Percentiles rank a stretch among this genome's conserved stretches.
Evolutionary conservation across 1,140 invertebrate genomes (phyloP).

Genomic region (Leptinotarsa undecemlineata): DNA sequence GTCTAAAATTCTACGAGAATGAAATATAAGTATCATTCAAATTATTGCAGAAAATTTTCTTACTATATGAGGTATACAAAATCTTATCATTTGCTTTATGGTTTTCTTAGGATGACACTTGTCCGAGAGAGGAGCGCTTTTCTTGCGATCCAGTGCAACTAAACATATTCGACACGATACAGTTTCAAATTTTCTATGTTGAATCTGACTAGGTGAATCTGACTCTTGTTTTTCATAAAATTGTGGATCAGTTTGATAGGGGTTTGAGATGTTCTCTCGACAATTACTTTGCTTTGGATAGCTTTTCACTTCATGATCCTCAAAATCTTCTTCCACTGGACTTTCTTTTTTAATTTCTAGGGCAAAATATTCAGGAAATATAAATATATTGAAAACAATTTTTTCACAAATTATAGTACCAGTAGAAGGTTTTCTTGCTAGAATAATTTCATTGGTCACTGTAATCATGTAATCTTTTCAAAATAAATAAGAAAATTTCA

Average conservation of each 20-base stretch:
- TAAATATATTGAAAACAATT: too few species aligned
- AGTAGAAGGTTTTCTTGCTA: too few species aligned
- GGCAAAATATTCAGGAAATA: neutral
- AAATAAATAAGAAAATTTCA: too few species aligned
- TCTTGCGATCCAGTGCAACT: neutral
- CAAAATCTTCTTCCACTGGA: neutral
- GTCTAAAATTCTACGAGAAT: neutral
- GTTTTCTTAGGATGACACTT: constrained; percentile 9
- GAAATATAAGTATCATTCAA: neutral
- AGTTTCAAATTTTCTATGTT: neutral
- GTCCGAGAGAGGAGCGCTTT: neutral
- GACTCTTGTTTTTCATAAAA: too few species aligned
- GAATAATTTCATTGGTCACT: too few species aligned
- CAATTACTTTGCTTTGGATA: neutral
- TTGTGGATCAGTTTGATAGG: too few species aligned
- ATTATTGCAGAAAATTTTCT: neutral
- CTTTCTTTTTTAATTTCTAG: neutral
- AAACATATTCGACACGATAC: neutral
- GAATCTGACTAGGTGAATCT: too few species aligned
- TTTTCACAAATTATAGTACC: too few species aligned
- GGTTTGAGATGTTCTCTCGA: too few species aligned
- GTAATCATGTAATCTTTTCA: too few species aligned
- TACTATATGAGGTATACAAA: constrained; percentile 12
- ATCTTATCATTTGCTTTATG: constrained; percentile 7
- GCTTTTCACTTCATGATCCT: neutral